Evolutionary conservation across 2,888 invertebrate species (phyloP).

Genomic region (Lycophotia porphyrea): DNA sequence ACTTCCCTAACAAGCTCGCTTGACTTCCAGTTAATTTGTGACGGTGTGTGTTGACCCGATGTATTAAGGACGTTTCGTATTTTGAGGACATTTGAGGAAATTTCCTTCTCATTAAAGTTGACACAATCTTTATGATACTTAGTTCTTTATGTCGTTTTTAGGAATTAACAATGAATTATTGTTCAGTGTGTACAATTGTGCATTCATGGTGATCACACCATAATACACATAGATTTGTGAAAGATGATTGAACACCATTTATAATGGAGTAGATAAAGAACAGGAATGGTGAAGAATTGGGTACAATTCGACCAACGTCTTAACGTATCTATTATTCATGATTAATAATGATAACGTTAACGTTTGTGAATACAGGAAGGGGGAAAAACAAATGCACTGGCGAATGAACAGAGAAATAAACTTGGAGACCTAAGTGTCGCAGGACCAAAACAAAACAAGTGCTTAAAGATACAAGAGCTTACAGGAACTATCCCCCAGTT

Average conservation of each 20-base stretch:
- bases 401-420: not conserved
- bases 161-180: not conserved
- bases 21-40: slow-evolving; percentile 61
- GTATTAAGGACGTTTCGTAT: slow-evolving; percentile 36
- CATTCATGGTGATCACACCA: not conserved
- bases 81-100: slow-evolving; percentile 20
- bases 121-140: not conserved
- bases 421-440: not conserved
- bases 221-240: not conserved
- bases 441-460: not conserved
- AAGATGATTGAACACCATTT: not conserved
- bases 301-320: not conserved
- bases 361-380: not conserved
- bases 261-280: not conserved
- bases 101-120: slow-evolving; percentile 19
- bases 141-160: not conserved
- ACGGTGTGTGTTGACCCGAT: slow-evolving; percentile 51
- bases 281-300: not conserved
- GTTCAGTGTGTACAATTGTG: too few species aligned
- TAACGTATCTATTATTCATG: not conserved
- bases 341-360: not conserved
- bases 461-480: slow-evolving; percentile 16
- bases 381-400: not conserved
- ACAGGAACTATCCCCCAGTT: not conserved
- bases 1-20: slow-evolving; percentile 63